phyloP scores from a whole-genome alignment of 2,797 vertebrate species.

The Danionella dracula region DNA sequence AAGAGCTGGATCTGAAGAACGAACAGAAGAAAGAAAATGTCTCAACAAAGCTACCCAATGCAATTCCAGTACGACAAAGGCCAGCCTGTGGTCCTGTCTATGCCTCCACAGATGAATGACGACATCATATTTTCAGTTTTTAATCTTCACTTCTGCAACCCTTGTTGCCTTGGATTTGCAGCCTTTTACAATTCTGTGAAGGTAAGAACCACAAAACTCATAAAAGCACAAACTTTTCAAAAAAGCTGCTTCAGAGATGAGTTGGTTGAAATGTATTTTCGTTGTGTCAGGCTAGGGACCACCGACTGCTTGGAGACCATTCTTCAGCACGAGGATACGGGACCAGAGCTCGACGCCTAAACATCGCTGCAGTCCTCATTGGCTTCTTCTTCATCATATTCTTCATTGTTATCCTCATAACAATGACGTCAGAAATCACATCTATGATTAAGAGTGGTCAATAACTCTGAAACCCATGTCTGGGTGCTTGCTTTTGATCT shows the following conservation, averaged over 20 bases:
- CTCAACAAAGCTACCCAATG: background rate
- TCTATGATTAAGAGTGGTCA: fast-evolving
- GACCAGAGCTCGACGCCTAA: background rate
- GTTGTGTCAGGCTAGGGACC: background rate
- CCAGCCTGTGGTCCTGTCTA: background rate
- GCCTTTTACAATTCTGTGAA: slow-evolving; percentile 5
- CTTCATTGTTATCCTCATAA: background rate
- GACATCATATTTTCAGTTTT: background rate
- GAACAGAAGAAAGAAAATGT: background rate
- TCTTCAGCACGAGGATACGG: background rate
- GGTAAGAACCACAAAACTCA: background rate
- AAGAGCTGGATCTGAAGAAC: too few species aligned
- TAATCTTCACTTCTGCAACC: background rate
- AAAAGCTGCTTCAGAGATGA: background rate
- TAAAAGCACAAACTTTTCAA: background rate
- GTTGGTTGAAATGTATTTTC: background rate
- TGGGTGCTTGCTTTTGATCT: background rate
- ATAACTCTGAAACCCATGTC: background rate
- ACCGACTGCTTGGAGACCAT: background rate
- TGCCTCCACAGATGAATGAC: background rate
- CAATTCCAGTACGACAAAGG: too few species aligned
- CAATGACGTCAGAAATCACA: background rate
- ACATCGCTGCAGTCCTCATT: background rate
- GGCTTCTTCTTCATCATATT: background rate
- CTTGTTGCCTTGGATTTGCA: background rate